Base-by-base conservation (phyloP, 1,140 invertebrate species). In the Drosophila asahinai region DNA sequence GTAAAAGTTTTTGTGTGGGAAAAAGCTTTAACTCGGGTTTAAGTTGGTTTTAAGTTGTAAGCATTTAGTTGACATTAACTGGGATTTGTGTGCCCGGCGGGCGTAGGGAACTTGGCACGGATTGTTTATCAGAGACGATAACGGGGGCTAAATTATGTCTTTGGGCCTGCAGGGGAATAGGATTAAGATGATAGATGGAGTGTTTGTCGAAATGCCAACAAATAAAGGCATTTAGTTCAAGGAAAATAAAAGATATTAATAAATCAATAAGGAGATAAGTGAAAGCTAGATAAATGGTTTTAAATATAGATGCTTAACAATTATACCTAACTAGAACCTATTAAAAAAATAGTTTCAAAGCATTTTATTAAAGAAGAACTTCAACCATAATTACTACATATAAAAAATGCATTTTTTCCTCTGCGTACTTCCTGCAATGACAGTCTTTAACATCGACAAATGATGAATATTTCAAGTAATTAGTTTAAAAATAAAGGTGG, bases 31-130 rank as follows among this genome's bases (percentile, higher is more conserved):
- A 87, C 77, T 86, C 42, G 71, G 55, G 70, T 73, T 83, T 86
- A 87, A 87, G 80, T 87, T 89, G 83, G 83, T 83, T 89, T 87
- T 89, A 87, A 87, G 83, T 87, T 87, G 84, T 89, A 80, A 75
- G 83, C 83, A 89, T 87, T 87, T 89, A 87, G 83, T 64, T 75
- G 83, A 83, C 84, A 87, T 87, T 87, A 87, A 73, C 84, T 70
- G 84, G 79, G 83, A 89, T 87, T 87, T 89, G 80, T 66, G 47
- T 59, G 47, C 42, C 33, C 43, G 51, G 38, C 51, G 57, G 67
- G 51, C 7, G 36, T 3, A 36, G 11, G 19, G 30, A 67, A 72
- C 51, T 72, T 73, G 70, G n/a, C 67, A 36, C 11, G 66, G 7
- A 73, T 51, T 60, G 67, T 72, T 73, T 73, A 60, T 73, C 70